These are phyloP conservation scores for Aspidiotus destructor DNA, from an alignment of 2,888 invertebrate genomes.

Conservation along the genomic window DNA sequence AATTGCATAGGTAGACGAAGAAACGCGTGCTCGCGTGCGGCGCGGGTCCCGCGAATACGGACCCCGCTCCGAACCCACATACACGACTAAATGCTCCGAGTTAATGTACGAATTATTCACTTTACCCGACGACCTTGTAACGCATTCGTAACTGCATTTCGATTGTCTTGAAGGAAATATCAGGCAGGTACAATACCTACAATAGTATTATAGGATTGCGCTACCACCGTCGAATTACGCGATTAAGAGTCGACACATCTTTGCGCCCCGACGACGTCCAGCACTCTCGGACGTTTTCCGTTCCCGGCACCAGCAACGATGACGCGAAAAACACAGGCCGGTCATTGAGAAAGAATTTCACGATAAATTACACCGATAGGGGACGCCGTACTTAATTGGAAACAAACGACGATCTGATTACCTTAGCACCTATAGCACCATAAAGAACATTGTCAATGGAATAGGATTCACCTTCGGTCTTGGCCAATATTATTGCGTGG, in stretches of 20 bases:
- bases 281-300: neutral
- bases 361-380: neutral
- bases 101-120: neutral
- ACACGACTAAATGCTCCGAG: neutral
- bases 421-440: too few species aligned
- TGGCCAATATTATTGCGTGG: too few species aligned
- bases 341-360: neutral
- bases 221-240: conserved; percentile 2
- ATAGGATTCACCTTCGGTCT: too few species aligned
- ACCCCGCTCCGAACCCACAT: neutral
- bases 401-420: too few species aligned
- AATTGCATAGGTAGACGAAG: conserved; percentile 18
- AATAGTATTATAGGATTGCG: conserved; percentile 18
- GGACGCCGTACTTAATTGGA: too few species aligned
- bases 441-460: too few species aligned
- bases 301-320: neutral
- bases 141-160: conserved; percentile 26
- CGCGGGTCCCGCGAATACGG: neutral
- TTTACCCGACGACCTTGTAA: conserved; percentile 22
- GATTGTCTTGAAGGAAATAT: conserved; percentile 2
- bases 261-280: neutral
- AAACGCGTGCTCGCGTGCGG: conserved; percentile 16
- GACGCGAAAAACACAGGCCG: neutral
- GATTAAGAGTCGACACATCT: neutral
- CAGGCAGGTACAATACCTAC: neutral